These are phyloP conservation scores for Cephus spinipes DNA, from an alignment of 2,888 invertebrate species.

Conservation along the genomic window DNA sequence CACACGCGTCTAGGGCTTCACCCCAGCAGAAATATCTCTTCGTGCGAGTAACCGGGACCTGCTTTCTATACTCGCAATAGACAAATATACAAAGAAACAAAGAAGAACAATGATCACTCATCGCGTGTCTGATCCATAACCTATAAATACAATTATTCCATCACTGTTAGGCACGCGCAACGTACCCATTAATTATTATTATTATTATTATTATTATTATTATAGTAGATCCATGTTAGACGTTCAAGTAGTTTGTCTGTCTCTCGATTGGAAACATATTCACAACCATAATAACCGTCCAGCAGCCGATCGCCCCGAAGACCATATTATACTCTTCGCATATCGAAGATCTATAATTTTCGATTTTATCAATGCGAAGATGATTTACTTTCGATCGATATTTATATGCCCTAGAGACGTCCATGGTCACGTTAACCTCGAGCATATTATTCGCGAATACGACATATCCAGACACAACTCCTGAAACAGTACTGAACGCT, in stretches of 20 bases:
- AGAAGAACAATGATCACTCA: conserved; percentile 14
- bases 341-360: not conserved
- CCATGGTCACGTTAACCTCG: not conserved
- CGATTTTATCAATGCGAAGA: not conserved
- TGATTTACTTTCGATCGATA: not conserved
- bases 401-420: not conserved
- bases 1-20: not conserved
- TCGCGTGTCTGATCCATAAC: not conserved
- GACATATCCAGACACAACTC: not conserved
- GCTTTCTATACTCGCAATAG: not conserved
- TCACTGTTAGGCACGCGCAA: not conserved
- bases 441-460: not conserved
- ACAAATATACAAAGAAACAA: conserved; percentile 7
- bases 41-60: not conserved
- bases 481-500: not conserved
- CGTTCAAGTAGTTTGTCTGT: not conserved
- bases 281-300: conserved; percentile 6
- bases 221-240: not conserved
- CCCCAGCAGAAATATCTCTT: not conserved
- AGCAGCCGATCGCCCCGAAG: conserved; percentile 4
- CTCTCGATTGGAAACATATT: conserved; percentile 5
- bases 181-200: not conserved
- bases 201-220: not conserved
- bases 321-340: not conserved
- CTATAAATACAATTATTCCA: conserved; percentile 7